Percentiles rank a stretch among this genome's conserved stretches.
Conservation (phyloP, 2,113 vertebrate genomes). For the Daphoenositta chrysoptera region DNA sequence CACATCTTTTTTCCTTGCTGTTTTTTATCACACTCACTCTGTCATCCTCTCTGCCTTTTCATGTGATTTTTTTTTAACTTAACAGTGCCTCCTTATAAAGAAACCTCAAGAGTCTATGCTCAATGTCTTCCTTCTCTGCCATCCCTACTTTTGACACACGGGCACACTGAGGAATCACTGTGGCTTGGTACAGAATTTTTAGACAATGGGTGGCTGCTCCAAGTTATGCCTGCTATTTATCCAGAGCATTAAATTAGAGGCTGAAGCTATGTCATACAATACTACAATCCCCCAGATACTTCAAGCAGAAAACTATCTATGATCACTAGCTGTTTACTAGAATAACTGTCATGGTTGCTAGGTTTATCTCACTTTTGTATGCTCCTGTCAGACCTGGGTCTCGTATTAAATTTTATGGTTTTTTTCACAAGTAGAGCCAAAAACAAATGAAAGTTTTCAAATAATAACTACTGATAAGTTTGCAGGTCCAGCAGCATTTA, state of each 20-base stretch:
- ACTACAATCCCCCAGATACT: not conserved
- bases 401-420: not conserved
- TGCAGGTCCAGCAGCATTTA: not conserved
- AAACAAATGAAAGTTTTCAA: not conserved
- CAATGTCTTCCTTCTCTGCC: not conserved
- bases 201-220: rapidly evolving
- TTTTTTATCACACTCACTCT: not conserved
- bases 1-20: not conserved
- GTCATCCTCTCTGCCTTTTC: not conserved
- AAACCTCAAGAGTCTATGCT: not conserved
- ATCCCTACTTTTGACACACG: rapidly evolving
- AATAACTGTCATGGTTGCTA: not conserved
- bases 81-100: not conserved
- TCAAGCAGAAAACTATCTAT: not conserved
- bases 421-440: not conserved
- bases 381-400: not conserved
- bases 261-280: not conserved
- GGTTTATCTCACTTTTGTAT: not conserved
- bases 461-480: not conserved
- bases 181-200: not conserved
- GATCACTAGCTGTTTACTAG: not conserved
- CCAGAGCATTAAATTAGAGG: not conserved
- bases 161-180: not conserved
- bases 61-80: not conserved
- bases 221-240: not conserved